Evolutionary conservation across 2,888 invertebrate genomes (phyloP).

Genomic region (Xanthorhoe spadicearia): DNA sequence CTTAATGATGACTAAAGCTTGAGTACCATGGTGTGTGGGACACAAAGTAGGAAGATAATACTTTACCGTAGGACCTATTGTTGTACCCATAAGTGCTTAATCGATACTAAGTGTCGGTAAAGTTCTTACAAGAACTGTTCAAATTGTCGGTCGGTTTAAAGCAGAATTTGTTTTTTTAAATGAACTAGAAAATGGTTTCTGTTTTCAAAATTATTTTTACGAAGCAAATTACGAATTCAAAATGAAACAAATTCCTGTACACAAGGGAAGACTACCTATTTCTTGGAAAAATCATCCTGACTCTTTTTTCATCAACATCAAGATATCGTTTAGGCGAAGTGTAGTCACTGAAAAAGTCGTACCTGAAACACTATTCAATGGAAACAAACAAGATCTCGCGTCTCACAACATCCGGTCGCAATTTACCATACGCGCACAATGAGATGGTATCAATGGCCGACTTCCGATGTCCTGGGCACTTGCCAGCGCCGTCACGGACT

Average conservation of each 20-base stretch:
- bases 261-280: too few relatives aligned
- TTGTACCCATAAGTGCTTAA: constrained; percentile 21
- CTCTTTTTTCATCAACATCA: too few relatives aligned
- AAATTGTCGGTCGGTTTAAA: constrained; percentile 10
- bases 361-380: constrained; percentile 44
- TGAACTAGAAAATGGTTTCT: too few relatives aligned
- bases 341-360: not conserved
- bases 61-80: constrained; percentile 29
- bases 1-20: not conserved
- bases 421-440: constrained; percentile 73
- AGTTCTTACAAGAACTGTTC: constrained; percentile 28
- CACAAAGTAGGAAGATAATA: constrained; percentile 32
- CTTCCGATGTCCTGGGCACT: constrained; percentile 78
- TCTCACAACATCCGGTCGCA: constrained; percentile 79
- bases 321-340: not conserved
- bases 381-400: constrained; percentile 64
- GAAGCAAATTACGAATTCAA: too few relatives aligned
- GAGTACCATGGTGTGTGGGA: constrained; percentile 28
- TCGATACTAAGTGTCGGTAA: constrained; percentile 23
- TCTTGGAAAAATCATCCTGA: too few relatives aligned
- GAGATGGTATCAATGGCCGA: constrained; percentile 83
- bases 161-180: not conserved
- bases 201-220: too few relatives aligned
- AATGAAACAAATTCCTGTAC: too few relatives aligned
- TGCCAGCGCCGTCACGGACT: constrained; percentile 77